Evolutionary conservation across 2,113 vertebrate species (phyloP).

Genomic region (Callipepla californica): DNA sequence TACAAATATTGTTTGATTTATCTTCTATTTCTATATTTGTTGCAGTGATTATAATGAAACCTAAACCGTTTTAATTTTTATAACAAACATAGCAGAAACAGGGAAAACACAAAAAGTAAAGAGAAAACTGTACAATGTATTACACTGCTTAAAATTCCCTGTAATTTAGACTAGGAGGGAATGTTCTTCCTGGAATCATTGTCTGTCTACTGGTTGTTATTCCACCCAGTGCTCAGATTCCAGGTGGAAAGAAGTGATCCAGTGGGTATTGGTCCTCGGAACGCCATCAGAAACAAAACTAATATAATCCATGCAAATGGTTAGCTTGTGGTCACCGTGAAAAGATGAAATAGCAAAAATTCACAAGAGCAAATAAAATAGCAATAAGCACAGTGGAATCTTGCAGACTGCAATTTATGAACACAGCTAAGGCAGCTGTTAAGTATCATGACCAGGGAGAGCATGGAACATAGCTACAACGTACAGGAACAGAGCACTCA

Average conservation of each 20-base stretch:
- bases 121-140: neutral
- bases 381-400: fast-evolving
- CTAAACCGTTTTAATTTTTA: neutral
- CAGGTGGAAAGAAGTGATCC: neutral
- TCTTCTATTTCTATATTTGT: neutral
- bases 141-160: neutral
- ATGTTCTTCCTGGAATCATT: neutral
- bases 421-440: neutral
- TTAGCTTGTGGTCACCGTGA: neutral
- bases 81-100: neutral
- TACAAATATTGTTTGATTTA: neutral
- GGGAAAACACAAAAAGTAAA: neutral
- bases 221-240: neutral
- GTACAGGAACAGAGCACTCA: neutral
- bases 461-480: neutral
- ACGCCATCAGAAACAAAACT: neutral
- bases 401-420: neutral
- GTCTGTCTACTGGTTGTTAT: neutral
- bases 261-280: neutral
- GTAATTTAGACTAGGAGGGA: neutral
- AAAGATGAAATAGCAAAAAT: neutral
- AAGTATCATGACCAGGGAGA: neutral
- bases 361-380: neutral
- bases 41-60: neutral
- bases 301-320: neutral